Base-by-base conservation (phyloP, 2,113 vertebrate genomes). In the Amblyopsis rosae region DNA sequence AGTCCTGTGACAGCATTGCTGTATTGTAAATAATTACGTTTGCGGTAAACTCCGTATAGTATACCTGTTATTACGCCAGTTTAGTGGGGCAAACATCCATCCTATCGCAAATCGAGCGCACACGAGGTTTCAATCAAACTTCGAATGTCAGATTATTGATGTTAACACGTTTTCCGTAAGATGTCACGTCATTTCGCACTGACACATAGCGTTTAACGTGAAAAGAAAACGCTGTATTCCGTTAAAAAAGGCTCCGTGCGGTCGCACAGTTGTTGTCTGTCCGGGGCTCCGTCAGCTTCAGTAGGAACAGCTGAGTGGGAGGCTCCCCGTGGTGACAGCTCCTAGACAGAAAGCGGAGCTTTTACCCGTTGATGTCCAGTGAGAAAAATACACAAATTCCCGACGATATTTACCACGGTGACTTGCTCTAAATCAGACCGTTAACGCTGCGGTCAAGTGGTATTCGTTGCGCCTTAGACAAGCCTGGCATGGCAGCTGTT, bases 51-150 rank as follows among this genome's bases (percentile, higher is more conserved):
- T 58, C 50, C 64, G 26, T 65, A 64, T 15, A 48, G 5, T 48
- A 32, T 19, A 48, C 50, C 50, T 12, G 73, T 33, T 71, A 12
- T 75, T 59, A 47, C 15, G 67, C 11, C 61, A 72, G 80, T 82
- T 80, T 73, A 74, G 67, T 71, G 67, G 75, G 75, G 84, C 73
- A 41, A 62, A 78, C 80, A 83, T 88, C 89, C 89, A 87, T 88
- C 83, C 76, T 83, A 76, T 77, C 80, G 71, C 32, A 75, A 87
- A 86, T 74, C 70, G 15, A 88, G 76, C 84, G 75, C 89, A 73
- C 87, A 69, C 67, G 72, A 78, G 79, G 75, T 70, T 68, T 68
- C 70, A 17, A 75, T 79, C 77, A 78, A 82, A 84, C 87, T 84
- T 88, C 45, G 72, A 77, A 70, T 16, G 16, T 66, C 65, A 69